Percentiles rank a stretch among this genome's conserved stretches.
phyloP scores from a whole-genome alignment of 2,113 vertebrate genomes.

The Myodes glareolus region DNA sequence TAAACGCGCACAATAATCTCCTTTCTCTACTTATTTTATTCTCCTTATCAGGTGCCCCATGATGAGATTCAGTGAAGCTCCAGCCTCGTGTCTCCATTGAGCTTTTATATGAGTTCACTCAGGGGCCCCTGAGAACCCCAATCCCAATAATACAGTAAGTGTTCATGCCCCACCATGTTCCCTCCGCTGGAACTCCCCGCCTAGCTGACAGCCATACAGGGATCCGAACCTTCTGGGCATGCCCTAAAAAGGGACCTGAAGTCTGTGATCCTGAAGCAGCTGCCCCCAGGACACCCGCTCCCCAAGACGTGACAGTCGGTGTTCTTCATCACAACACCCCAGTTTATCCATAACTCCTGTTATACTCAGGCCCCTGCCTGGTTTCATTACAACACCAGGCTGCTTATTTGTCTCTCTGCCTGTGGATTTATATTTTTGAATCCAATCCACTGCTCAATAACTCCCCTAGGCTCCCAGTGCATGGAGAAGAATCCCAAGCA shows the following conservation, averaged over 20 bases:
- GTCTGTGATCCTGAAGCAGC: not conserved
- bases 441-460: not conserved
- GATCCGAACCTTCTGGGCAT: fast-evolving
- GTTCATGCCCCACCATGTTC: not conserved
- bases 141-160: not conserved
- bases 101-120: not conserved
- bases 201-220: not conserved
- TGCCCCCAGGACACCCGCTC: not conserved
- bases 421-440: not conserved
- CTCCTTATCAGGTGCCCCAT: fast-evolving
- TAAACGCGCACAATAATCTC: not conserved
- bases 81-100: fast-evolving
- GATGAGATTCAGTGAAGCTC: not conserved
- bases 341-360: fast-evolving
- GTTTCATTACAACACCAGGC: not conserved
- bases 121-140: not conserved
- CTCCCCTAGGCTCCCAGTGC: not conserved
- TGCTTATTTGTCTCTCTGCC: not conserved
- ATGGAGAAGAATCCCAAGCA: not conserved
- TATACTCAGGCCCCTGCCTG: not conserved
- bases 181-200: no score
- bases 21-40: fast-evolving
- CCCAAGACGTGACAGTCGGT: no score
- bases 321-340: not conserved
- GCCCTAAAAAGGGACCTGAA: not conserved